Evolutionary conservation across 2,113 vertebrate genomes (phyloP), one percentile per base, ranked within the genome.

Genomic region (Lycocorax pyrrhopterus): DNA sequence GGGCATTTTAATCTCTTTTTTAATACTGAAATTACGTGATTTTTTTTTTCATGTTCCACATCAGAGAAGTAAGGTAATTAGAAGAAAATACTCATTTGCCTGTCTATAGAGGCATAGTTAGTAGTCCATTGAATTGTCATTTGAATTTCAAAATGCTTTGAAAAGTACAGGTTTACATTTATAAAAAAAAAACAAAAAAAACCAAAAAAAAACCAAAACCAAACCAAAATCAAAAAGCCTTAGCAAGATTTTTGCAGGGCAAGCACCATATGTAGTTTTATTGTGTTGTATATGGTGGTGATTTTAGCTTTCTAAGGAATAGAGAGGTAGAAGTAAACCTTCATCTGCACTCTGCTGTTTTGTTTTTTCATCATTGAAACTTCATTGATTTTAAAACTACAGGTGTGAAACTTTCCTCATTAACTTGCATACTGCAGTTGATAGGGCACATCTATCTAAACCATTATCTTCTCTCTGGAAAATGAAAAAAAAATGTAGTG

Each of bases 1-100:
- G 92, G 74, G 85, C 93, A 94, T 95, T 95, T 95, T 95, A 90
- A 94, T 96, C 46, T 77, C 82, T 84, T 87, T 62, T 96, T 89
- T 37, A 96, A 77, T 96, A 72, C 58, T 90, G 63, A 93, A 93
- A 93, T 93, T 43, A 76, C 1, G 8, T 37, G 26, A 8, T 25
- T 32, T 56, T 87, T 87, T 67, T 84, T 72, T 68, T 26, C 66
- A 20, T 35, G 39, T 81, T 88, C 59, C 35, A 35, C 68, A 74
- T 88, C n/a, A 47, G 55, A 77, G 63, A 88, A 84, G 10, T 73
- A 67, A 93, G 23, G 76, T 90, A 97, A 95, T 97, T 89, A 90
- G 59, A 87, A 80, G 41, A 77, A 85, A 92, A 93, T 51, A 93
- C 51, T 93, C 23, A 56, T 88, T 83, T 87, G n/a, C 63, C 6